Base-by-base conservation (phyloP, 2,113 vertebrate species). In the Silurus asotus region DNA sequence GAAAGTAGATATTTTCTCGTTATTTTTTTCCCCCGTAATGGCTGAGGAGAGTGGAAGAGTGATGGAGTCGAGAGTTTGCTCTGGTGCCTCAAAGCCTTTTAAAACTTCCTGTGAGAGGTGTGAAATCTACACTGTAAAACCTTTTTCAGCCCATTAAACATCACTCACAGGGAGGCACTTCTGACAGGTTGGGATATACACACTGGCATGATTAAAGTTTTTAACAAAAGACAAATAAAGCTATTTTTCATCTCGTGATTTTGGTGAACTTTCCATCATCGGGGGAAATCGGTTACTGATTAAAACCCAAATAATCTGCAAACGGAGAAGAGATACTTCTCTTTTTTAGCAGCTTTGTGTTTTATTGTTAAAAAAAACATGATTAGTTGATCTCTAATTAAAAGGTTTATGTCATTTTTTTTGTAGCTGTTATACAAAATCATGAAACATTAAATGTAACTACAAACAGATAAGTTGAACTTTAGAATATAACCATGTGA, bases 1-100 rank as follows among this genome's bases (percentile, higher is more conserved):
- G 85, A 81, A 86, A 81, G 85, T 72, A 74, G 17, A 74, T 86
- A 82, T 82, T 82, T 82, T 76, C 58, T 64, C 51, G n/a, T 65
- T 82, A 56, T 75, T 65, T 82, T 53, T 75, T 55, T 17, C 45
- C n/a, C 7, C 72, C 0, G 48, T 55, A 76, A 78, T 85, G 84
- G 51, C 9, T 58, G 51, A 56, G 59, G 17, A 75, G 48, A 78
- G 58, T 8, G 49, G 51, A 69, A 48, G 51, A 85, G 25, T 58
- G 75, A 61, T 84, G 55, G 69, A 85, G 62, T 69, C 17, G n/a
- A 67, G 53, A 45, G 7, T 72, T 80, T 72, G 77, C 28, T 45
- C n/a, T 86, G 62, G 51, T 80, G 76, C 76, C 74, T 86, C 51
- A 80, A 79, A 62, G 20, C 83, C 58, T 75, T 74, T 49, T 49